Percentiles rank a stretch among this genome's conserved stretches.
These are phyloP conservation scores for Oasisia sp. DNA, from an alignment of 2,888 invertebrate genomes.

Conservation along the genomic window DNA sequence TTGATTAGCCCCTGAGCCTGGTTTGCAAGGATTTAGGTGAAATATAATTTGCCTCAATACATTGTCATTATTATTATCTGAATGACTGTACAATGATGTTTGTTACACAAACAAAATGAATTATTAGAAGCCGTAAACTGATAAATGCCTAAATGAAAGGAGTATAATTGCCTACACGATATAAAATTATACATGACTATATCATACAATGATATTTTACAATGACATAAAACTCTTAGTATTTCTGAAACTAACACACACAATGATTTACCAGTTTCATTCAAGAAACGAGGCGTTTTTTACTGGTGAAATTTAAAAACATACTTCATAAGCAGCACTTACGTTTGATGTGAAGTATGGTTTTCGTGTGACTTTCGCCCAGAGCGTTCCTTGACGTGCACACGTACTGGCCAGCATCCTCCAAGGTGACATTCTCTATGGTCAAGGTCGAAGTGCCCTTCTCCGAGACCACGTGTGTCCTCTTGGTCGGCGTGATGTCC, in stretches of 20 bases:
- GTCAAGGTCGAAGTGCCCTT: slow-evolving; percentile 52
- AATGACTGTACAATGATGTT: no score
- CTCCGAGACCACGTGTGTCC: slow-evolving; percentile 50
- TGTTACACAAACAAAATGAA: no score
- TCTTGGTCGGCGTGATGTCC: slow-evolving; percentile 70
- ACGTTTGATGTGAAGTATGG: slow-evolving; percentile 61
- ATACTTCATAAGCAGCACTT: slow-evolving; percentile 22
- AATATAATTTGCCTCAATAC: no score
- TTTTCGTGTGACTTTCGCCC: slow-evolving; percentile 71
- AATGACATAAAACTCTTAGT: not conserved
- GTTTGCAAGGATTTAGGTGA: no score
- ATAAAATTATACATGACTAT: not conserved
- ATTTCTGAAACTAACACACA: not conserved
- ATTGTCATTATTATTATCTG: no score
- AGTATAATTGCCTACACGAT: no score
- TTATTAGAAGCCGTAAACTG: no score
- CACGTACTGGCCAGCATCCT: slow-evolving; percentile 80
- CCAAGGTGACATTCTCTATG: slow-evolving; percentile 52
- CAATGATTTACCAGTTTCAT: not conserved
- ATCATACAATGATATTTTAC: not conserved
- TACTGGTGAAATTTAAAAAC: not conserved
- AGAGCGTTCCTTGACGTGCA: slow-evolving; percentile 81
- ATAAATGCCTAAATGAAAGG: no score
- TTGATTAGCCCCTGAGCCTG: no score
- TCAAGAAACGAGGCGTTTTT: not conserved